phyloP scores from a whole-genome alignment of 2,113 vertebrate genomes.

The Nyctereutes procyonoides region DNA sequence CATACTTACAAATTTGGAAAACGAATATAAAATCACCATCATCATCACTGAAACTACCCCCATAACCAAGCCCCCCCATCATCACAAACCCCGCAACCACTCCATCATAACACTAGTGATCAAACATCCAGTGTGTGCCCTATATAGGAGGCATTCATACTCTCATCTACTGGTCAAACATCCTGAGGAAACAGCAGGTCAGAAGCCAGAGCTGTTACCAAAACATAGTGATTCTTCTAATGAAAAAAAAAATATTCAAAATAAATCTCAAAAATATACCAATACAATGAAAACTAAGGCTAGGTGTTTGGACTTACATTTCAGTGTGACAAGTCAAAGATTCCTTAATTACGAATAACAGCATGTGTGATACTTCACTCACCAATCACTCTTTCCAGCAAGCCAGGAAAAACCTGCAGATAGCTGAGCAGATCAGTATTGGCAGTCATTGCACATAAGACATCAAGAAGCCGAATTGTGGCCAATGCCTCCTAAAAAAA shows the following conservation, averaged over 20 bases:
- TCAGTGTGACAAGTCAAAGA: background rate
- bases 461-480: conserved; percentile 91
- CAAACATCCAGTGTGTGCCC: fast-evolving
- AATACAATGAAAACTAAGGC: background rate
- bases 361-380: conserved; percentile 68
- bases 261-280: background rate
- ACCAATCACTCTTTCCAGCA: conserved; percentile 92
- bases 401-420: conserved; percentile 91
- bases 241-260: background rate
- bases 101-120: fast-evolving
- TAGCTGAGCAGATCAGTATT: conserved; percentile 87
- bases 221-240: background rate
- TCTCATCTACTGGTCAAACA: fast-evolving
- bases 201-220: background rate
- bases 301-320: background rate
- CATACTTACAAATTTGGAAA: background rate
- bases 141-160: fast-evolving
- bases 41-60: background rate
- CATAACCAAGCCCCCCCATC: no score
- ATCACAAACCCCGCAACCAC: no score
- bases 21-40: background rate
- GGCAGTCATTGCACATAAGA: conserved; percentile 96
- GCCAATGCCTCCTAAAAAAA: conserved; percentile 90
- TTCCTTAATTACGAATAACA: background rate
- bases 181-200: background rate